These are phyloP conservation scores for Paradoxurus hermaphroditus DNA, from an alignment of 2,113 vertebrate species.

Conservation along the genomic window DNA sequence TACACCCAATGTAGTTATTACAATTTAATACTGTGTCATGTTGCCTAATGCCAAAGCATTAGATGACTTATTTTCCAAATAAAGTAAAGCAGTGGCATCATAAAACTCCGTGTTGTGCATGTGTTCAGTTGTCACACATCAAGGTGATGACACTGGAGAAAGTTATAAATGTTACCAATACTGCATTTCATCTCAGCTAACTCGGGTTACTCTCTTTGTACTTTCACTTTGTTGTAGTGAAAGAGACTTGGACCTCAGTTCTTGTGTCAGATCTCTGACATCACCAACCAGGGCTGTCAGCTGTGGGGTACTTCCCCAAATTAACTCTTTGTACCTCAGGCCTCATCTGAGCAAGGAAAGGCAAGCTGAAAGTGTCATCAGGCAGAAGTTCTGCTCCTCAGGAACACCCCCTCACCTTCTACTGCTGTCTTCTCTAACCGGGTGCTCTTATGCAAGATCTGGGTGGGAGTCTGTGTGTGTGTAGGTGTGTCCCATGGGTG, in stretches of 20 bases:
- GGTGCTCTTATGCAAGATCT: not conserved
- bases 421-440: not conserved
- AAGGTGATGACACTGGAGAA: not conserved
- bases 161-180: not conserved
- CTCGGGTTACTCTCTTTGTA: not conserved
- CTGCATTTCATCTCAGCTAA: not conserved
- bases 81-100: slow-evolving; percentile 39
- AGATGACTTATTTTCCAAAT: not conserved
- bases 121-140: not conserved
- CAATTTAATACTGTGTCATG: not conserved
- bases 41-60: not conserved
- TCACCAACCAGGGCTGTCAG: not conserved
- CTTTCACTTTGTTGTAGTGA: not conserved
- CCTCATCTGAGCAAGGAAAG: not conserved
- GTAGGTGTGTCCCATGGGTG: no score
- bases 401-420: not conserved
- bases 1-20: not conserved
- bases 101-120: not conserved
- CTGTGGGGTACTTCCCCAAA: not conserved
- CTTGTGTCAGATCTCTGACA: not conserved
- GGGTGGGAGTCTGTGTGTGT: no score
- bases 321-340: not conserved
- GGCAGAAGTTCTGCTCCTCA: not conserved
- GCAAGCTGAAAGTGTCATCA: not conserved
- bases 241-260: not conserved